Percentiles rank a stretch among this genome's conserved stretches.
Evolutionary conservation across 2,113 vertebrate species (phyloP).

Genomic region (Chinchilla lanigera): DNA sequence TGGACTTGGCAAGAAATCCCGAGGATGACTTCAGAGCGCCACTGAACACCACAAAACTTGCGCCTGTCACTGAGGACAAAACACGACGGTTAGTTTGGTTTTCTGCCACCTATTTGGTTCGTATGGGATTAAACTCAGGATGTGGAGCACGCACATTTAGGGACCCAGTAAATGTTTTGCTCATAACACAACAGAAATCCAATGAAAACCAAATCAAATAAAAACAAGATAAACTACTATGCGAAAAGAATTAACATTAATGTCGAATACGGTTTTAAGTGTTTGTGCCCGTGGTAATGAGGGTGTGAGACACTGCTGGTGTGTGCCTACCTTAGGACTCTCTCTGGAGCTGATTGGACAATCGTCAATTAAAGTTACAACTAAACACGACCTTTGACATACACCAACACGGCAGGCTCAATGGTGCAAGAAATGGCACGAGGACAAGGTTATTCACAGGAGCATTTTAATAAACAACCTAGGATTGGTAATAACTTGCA

Average conservation of each 20-base stretch:
- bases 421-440: not conserved
- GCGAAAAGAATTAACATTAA: not conserved
- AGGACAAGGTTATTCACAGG: not conserved
- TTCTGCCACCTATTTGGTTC: not conserved
- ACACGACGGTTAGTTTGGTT: not conserved
- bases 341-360: not conserved
- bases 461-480: conserved; percentile 17
- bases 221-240: conserved; percentile 22
- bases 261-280: conserved; percentile 45
- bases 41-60: conserved; percentile 98
- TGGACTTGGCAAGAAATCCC: conserved; percentile 96
- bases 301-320: not conserved
- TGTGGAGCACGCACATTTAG: conserved; percentile 1
- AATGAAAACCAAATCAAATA: not conserved
- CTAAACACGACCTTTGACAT: not conserved
- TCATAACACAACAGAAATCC: conserved; percentile 19
- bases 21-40: conserved; percentile 95
- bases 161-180: not conserved
- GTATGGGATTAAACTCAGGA: conserved; percentile 18
- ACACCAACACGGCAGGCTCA: not conserved
- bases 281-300: not conserved
- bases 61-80: conserved; percentile 92
- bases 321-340: not conserved
- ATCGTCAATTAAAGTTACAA: conserved; percentile 22
- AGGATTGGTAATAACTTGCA: not conserved